Evolutionary conservation across 2,113 vertebrate genomes (phyloP).

Genomic region (Xiphophorus couchianus): DNA sequence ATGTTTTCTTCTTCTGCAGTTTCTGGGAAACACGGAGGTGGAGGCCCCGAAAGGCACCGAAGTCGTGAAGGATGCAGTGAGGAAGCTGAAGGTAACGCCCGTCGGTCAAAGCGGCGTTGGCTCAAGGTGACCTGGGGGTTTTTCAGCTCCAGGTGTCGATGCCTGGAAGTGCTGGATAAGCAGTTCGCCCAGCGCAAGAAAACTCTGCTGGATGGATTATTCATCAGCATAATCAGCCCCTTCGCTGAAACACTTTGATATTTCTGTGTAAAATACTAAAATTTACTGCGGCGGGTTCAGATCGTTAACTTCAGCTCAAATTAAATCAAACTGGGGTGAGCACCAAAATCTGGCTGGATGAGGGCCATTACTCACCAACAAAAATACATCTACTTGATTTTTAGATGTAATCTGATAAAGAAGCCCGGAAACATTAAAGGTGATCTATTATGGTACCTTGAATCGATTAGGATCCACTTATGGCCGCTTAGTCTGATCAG

Average conservation of each 20-base stretch:
- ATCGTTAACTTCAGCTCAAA: background rate
- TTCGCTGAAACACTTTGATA: background rate
- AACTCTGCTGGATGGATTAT: conserved; percentile 18
- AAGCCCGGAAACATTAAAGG: too few relatives aligned
- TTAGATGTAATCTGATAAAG: too few relatives aligned
- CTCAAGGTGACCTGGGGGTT: conserved; percentile 63
- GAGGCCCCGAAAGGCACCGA: conserved; percentile 98
- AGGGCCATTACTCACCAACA: background rate
- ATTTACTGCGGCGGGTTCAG: too few relatives aligned
- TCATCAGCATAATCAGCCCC: conserved; percentile 14
- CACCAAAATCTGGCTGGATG: background rate
- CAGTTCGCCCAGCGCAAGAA: background rate
- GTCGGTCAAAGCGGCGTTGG: too few relatives aligned
- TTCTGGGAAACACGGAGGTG: conserved; percentile 96
- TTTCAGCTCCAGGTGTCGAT: conserved; percentile 9
- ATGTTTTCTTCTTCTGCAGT: conserved; percentile 76
- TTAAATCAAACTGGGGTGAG: background rate
- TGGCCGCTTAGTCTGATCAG: too few relatives aligned
- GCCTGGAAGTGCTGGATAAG: conserved; percentile 37
- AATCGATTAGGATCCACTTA: too few relatives aligned
- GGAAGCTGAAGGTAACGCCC: conserved; percentile 92
- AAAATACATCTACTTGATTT: too few relatives aligned
- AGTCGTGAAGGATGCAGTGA: conserved; percentile 94
- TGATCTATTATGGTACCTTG: too few relatives aligned
- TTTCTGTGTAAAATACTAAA: background rate